Evolutionary conservation across 2,113 vertebrate genomes (phyloP).

Genomic region (Gobius niger): DNA sequence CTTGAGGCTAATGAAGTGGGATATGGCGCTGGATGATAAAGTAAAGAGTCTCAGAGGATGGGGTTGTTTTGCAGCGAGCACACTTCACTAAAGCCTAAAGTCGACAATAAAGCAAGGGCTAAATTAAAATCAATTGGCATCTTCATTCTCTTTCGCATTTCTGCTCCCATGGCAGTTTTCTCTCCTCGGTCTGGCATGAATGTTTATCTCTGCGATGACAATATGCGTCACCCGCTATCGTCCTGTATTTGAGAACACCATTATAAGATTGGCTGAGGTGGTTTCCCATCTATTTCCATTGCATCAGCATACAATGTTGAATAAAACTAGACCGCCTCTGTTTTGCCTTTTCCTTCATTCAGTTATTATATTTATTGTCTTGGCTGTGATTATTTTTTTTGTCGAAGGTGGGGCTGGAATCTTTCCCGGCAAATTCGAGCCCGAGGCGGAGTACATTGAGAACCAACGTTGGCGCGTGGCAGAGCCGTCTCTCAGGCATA

Average conservation of each 20-base stretch:
- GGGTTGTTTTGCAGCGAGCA: conserved; percentile 4
- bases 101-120: conserved; percentile 24
- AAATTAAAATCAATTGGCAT: conserved; percentile 46
- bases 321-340: background rate
- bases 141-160: conserved; percentile 18
- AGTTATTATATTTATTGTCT: background rate
- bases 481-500: background rate
- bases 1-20: conserved; percentile 36
- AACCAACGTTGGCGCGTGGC: background rate
- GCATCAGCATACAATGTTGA: background rate
- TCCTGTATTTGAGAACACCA: too few relatives aligned
- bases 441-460: background rate
- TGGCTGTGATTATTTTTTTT: background rate
- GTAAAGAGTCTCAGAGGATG: conserved; percentile 19
- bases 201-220: conserved; percentile 7
- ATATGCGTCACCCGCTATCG: too few relatives aligned
- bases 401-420: conserved; percentile 1
- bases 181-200: conserved; percentile 24
- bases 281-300: background rate
- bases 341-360: background rate
- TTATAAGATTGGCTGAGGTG: too few relatives aligned
- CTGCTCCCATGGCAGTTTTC: conserved; percentile 7
- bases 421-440: background rate
- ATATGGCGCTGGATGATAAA: conserved; percentile 32
- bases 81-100: conserved; percentile 19